These are phyloP conservation scores for Empis livida DNA, from an alignment of 2,888 invertebrate genomes.

Conservation along the genomic window DNA sequence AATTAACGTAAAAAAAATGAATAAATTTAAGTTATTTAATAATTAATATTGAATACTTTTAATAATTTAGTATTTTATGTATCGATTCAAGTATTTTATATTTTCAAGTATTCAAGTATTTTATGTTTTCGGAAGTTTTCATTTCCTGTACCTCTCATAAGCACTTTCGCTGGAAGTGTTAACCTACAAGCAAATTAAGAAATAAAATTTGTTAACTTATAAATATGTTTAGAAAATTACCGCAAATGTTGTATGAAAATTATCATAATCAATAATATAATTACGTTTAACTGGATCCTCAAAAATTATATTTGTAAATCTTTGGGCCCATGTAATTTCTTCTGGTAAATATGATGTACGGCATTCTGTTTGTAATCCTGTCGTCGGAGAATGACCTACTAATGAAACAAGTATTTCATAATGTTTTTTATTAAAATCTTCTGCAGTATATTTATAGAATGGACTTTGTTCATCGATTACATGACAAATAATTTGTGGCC, in stretches of 20 bases:
- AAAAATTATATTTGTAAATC: slow-evolving; percentile 57
- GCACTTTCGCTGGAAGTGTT: too few species aligned
- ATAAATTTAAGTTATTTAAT: too few species aligned
- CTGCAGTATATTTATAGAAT: slow-evolving; percentile 59
- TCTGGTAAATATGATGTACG: slow-evolving; percentile 64
- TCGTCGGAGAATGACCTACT: slow-evolving; percentile 67
- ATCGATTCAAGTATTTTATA: too few species aligned
- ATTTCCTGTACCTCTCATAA: too few species aligned
- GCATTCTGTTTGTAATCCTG: slow-evolving; percentile 57
- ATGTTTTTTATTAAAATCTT: slow-evolving; percentile 55
- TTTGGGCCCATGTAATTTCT: slow-evolving; percentile 75
- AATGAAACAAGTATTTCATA: slow-evolving; percentile 73
- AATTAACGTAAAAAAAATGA: too few species aligned
- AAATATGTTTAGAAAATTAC: slow-evolving; percentile 12
- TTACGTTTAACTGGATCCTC: slow-evolving; percentile 43
- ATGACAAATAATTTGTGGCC: slow-evolving; percentile 82
- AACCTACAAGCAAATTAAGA: too few species aligned
- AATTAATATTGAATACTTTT: too few species aligned
- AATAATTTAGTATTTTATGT: too few species aligned
- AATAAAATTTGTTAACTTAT: too few species aligned
- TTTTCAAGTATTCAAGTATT: too few species aligned
- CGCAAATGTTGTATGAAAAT: slow-evolving; percentile 32
- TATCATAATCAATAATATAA: slow-evolving; percentile 36
- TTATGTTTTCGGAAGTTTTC: too few species aligned
- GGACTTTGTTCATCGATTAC: slow-evolving; percentile 66